Evolutionary conservation across 2,113 vertebrate genomes (phyloP), one percentile per base, ranked within the genome.

Genomic region (Capreolus pygargus): DNA sequence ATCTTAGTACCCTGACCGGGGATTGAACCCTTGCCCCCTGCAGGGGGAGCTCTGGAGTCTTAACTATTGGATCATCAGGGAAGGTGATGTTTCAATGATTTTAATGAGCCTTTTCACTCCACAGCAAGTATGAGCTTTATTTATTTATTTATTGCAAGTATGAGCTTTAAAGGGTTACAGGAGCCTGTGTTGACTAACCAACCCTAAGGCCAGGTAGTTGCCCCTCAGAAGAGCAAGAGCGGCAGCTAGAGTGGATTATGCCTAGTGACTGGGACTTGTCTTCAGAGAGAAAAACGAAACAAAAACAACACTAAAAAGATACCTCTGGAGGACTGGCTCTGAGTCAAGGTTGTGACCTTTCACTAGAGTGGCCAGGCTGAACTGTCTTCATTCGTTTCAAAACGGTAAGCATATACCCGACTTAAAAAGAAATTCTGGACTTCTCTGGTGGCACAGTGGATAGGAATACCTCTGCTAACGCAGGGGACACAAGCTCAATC

Each of bases 131-230:
- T 4, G 25, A 55, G 17, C 36, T 76, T 0, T 3, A 27, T 50
- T 50, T 50, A 13, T 50, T 47, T 47, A 12, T 50, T 50, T 50
- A 50, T 50, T 50, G n/a, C 11, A 5, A 39, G 7, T 12, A 25
- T 4, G 25, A 55, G 17, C 36, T 76, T 0, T 3, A 27, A 23
- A 36, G 45, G 19, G 30, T 23, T 3, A 2, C 23, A 4, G n/a
- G 52, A 33, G 23, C 58, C 50, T 52, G 19, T 43, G 58, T 11
- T 4, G 19, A 86, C 50, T 15, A 16, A 52, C 43, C 43, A 33
- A 2, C 3, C 10, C 57, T 25, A 47, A 52, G 39, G 28, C 27
- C 52, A 3, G 50, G 39, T 7, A 27, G 36, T 64, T 23, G 36
- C 74, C 12, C 21, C n/a, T 7, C 11, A 2, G 0, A 25, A 27